Evolutionary conservation across 2,797 vertebrate genomes (phyloP).

Genomic region (Masticophis lateralis): DNA sequence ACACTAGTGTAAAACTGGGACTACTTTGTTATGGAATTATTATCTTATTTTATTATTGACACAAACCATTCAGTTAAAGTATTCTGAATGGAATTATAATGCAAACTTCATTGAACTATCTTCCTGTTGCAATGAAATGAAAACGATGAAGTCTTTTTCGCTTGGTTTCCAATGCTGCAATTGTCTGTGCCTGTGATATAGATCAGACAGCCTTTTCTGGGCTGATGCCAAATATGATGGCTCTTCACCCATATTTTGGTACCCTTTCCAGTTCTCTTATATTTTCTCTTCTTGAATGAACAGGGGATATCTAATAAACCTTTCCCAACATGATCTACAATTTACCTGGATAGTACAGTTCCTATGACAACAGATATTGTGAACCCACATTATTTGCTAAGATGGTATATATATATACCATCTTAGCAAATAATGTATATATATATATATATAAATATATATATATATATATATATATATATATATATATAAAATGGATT

Average conservation of each 20-base stretch:
- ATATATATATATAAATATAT: too few species aligned
- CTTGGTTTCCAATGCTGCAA: background rate
- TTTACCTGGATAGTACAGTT: background rate
- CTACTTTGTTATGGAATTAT: background rate
- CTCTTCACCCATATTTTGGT: background rate
- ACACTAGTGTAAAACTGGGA: background rate
- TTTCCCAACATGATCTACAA: background rate
- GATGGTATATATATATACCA: background rate
- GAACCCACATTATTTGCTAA: background rate
- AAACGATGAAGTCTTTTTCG: background rate
- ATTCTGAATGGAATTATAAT: background rate
- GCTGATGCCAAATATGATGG: background rate
- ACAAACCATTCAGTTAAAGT: background rate
- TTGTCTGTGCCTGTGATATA: background rate
- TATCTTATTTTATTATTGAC: background rate
- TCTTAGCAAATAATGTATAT: too few species aligned
- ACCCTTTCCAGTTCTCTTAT: background rate
- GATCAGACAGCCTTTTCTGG: background rate
- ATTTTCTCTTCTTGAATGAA: background rate
- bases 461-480: too few species aligned
- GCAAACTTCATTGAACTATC: background rate
- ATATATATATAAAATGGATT: background rate
- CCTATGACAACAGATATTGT: background rate
- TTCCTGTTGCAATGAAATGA: background rate
- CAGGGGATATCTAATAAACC: background rate